Evolutionary conservation across 2,113 vertebrate genomes (phyloP), one percentile per base, ranked within the genome.

Genomic region (Cynopterus brachyotis): DNA sequence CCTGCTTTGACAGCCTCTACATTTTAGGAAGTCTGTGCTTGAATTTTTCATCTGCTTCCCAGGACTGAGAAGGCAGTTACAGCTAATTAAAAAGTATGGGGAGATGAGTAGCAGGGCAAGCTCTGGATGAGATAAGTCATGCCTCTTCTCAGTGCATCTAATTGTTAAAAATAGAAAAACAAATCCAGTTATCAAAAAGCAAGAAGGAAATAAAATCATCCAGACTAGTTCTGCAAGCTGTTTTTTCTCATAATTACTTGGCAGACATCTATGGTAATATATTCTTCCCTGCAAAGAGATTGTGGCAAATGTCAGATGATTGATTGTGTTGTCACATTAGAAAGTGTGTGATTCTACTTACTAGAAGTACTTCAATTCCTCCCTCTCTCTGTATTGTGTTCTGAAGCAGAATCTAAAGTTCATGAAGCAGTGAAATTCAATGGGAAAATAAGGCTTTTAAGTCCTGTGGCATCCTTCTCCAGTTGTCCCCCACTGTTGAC

Each of bases 281-380:
- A 83, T 45, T 83, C n/a, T 53, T 92, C 80, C 70, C 32, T 92
- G 19, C 91, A 91, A 50, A 96, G 81, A 95, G 70, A 55, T 20
- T 92, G 32, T 97, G 93, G 53, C 45, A 92, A 69, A 59, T 92
- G 89, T 93, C 94, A 94, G 82, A 66, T 95, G 93, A 97, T 89
- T 89, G 93, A 85, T 53, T 78, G 57, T 70, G 84, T 78, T 30
- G 67, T 42, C n/a, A 4, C 35, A 20, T 10, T 35, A 79, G 64
- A 81, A 82, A 78, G 45, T 9, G 0, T 35, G 35, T 12, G 26
- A 37, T 62, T 85, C 59, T 69, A 20, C 40, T 64, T 73, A 24
- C 26, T 94, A 90, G 90, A 70, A 67, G 47, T 20, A 69, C 37
- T 96, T 94, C 79, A 69, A 0, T 60, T 72, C 67, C 76, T 79